phyloP scores from a whole-genome alignment of 2,113 vertebrate species.

The Eidolon helvum region DNA sequence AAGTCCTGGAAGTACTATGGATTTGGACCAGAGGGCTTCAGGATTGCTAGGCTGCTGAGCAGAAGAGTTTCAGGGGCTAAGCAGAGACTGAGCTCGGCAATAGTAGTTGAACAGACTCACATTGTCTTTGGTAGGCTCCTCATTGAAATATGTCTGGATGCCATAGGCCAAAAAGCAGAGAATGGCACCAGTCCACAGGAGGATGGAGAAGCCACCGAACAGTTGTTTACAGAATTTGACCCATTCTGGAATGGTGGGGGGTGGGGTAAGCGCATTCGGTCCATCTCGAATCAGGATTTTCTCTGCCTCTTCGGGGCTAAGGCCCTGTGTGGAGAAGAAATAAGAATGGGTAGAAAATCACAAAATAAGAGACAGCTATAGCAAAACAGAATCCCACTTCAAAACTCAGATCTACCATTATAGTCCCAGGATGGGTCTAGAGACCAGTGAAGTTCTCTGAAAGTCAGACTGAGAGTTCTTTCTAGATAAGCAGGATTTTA shows the following conservation, averaged over 20 bases:
- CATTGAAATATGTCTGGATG: conserved; percentile 81
- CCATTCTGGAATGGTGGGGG: conserved; percentile 88
- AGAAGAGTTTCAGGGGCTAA: background rate
- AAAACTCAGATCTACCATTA: background rate
- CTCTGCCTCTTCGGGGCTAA: conserved; percentile 76
- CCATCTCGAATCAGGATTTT: conserved; percentile 85
- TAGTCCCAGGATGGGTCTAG: background rate
- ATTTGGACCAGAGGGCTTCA: background rate
- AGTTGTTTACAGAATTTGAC: conserved; percentile 91
- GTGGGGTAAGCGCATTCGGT: conserved; percentile 86
- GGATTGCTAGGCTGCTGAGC: background rate
- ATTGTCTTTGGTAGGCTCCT: conserved; percentile 85
- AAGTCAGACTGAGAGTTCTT: background rate
- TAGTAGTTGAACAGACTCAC: conserved; percentile 77
- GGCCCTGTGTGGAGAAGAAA: conserved; percentile 81
- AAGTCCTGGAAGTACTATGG: background rate
- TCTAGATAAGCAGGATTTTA: background rate
- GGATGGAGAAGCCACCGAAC: conserved; percentile 90
- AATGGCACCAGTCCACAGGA: conserved; percentile 88
- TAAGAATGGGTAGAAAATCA: background rate
- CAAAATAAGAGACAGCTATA: background rate
- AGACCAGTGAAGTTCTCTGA: background rate
- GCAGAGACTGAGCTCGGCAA: background rate
- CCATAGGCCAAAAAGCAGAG: conserved; percentile 90
- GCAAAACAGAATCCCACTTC: background rate